phyloP scores from a whole-genome alignment of 2,797 vertebrate species.

The Macroramphosus scolopax region DNA sequence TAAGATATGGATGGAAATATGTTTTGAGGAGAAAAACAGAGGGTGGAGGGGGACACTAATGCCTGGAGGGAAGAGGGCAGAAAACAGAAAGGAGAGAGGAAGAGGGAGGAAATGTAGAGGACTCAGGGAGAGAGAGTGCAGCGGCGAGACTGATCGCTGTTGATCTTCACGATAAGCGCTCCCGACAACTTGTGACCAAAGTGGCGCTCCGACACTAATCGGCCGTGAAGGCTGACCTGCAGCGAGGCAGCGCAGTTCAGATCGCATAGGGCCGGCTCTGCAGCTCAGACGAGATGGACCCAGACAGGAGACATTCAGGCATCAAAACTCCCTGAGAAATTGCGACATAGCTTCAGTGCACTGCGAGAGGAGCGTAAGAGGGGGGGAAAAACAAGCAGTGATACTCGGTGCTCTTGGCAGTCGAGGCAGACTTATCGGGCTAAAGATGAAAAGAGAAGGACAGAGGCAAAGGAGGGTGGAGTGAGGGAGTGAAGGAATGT shows the following conservation, averaged over 20 bases:
- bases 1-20: conserved; percentile 69
- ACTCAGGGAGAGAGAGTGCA: conserved; percentile 45
- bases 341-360: conserved; percentile 77
- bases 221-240: conserved; percentile 97
- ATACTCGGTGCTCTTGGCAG: conserved; percentile 76
- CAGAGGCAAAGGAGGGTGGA: conserved; percentile 57
- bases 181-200: conserved; percentile 92
- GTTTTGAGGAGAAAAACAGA: conserved; percentile 70
- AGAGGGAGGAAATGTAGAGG: conserved; percentile 50
- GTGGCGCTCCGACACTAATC: conserved; percentile 95
- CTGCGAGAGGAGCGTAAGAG: conserved; percentile 70
- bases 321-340: conserved; percentile 83
- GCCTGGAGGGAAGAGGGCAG: conserved; percentile 70
- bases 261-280: conserved; percentile 83
- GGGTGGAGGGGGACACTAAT: conserved; percentile 44
- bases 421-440: conserved; percentile 69
- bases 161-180: conserved; percentile 90
- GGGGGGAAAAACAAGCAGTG: conserved; percentile 49
- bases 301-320: conserved; percentile 93
- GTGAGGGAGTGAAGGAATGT: conserved; percentile 54
- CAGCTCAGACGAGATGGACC: conserved; percentile 78
- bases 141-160: conserved; percentile 80
- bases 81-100: conserved; percentile 56
- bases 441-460: conserved; percentile 74
- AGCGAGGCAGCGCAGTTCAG: conserved; percentile 89